phyloP scores from a whole-genome alignment of 2,113 vertebrate species.

The Amazona guildingii region DNA sequence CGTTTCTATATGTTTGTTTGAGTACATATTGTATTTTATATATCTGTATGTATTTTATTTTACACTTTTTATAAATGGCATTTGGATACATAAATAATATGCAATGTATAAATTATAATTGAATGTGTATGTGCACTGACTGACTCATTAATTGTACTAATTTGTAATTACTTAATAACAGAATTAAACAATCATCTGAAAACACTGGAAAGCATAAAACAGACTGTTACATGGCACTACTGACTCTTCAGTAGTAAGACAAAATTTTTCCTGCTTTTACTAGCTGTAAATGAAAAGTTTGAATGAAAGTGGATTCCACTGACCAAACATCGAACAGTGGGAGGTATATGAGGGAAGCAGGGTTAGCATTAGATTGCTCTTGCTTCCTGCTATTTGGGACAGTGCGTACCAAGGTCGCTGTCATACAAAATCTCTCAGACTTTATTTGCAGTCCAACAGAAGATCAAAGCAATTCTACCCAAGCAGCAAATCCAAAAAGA shows the following conservation, averaged over 20 bases:
- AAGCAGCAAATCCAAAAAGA: neutral
- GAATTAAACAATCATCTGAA: neutral
- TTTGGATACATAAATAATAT: neutral
- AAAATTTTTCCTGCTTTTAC: neutral
- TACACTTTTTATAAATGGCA: neutral
- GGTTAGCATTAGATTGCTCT: neutral
- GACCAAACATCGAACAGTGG: accelerated
- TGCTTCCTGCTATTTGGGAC: neutral
- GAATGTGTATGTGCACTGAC: neutral
- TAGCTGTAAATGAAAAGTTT: neutral
- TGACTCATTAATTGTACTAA: neutral
- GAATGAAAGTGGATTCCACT: neutral
- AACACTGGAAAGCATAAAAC: neutral
- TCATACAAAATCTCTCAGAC: neutral
- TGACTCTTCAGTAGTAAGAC: neutral
- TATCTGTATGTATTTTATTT: neutral
- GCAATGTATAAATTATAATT: neutral
- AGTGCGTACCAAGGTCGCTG: neutral
- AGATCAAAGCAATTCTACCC: neutral
- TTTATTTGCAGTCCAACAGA: neutral
- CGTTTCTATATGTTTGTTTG: neutral
- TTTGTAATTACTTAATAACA: neutral
- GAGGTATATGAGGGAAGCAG: neutral
- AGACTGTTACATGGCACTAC: neutral
- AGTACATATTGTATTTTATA: neutral